Evolutionary conservation across 2,113 vertebrate species (phyloP).

Genomic region (Diphyllodes magnificus): DNA sequence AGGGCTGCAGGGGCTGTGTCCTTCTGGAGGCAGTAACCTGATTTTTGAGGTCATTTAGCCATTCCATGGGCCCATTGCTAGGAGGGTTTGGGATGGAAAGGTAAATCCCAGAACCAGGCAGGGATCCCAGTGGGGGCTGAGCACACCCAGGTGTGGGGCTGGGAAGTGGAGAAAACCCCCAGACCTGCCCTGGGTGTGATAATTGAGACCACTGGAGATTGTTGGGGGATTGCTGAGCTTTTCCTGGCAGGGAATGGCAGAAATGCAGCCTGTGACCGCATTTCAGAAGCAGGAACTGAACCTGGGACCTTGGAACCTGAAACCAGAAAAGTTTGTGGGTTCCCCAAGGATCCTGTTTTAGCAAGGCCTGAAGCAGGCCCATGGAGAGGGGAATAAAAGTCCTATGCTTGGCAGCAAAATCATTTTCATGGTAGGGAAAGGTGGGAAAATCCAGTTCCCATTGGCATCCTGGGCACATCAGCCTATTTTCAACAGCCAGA

Average conservation of each 20-base stretch:
- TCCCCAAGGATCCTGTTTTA: not conserved
- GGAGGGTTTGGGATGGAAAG: not conserved
- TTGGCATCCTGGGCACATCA: not conserved
- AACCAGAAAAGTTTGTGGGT: not conserved
- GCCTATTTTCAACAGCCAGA: not conserved
- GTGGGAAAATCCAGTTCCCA: not conserved
- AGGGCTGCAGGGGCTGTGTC: not conserved
- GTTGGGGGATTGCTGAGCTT: not conserved
- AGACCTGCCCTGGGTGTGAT: not conserved
- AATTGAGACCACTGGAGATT: not conserved
- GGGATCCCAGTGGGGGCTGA: not conserved
- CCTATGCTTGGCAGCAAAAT: not conserved
- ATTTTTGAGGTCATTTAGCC: not conserved
- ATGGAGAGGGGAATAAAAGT: not conserved
- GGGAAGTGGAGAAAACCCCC: not conserved
- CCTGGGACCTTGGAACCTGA: not conserved
- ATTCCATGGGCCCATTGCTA: rapidly evolving
- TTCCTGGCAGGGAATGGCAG: not conserved
- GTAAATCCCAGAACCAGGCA: not conserved
- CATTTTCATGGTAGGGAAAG: not conserved
- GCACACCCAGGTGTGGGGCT: not conserved
- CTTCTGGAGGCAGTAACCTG: not conserved
- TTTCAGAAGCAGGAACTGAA: not conserved
- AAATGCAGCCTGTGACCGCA: not conserved
- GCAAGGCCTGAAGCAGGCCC: not conserved